Conservation (phyloP, 2,888 invertebrate genomes). For the Polydrusus tereticollis region DNA sequence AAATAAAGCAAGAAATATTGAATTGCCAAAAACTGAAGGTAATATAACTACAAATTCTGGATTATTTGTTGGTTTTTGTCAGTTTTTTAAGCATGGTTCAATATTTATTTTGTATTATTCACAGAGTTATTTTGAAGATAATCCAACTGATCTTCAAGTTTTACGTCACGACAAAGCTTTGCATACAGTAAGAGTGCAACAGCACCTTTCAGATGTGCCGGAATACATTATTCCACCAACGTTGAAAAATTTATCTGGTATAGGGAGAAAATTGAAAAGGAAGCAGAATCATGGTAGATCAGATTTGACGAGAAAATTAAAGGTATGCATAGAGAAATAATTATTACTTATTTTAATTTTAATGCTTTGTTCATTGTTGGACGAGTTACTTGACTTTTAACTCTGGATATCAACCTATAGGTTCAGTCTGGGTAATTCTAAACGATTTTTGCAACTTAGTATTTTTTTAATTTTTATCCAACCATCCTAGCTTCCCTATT, state of each 20-base stretch:
- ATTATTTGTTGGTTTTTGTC: too few relatives aligned
- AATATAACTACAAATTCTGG: constrained; percentile 29
- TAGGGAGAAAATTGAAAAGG: constrained; percentile 60
- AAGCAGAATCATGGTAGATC: constrained; percentile 57
- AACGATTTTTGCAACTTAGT: too few relatives aligned
- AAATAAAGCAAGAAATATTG: constrained; percentile 94
- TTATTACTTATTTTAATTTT: too few relatives aligned
- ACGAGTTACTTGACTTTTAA: too few relatives aligned
- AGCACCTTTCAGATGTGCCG: constrained; percentile 91
- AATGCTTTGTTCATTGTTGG: too few relatives aligned
- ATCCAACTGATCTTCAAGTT: constrained; percentile 88
- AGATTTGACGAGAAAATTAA: constrained; percentile 55
- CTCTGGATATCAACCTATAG: too few relatives aligned
- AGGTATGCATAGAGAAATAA: constrained; percentile 43
- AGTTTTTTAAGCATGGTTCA: background rate
- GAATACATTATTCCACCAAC: constrained; percentile 90
- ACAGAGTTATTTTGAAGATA: constrained; percentile 91
- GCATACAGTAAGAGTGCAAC: constrained; percentile 86
- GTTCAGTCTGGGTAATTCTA: too few relatives aligned
- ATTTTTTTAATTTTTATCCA: too few relatives aligned
- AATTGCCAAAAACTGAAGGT: constrained; percentile 92
- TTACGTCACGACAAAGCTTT: constrained; percentile 88
- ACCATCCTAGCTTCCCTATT: too few relatives aligned
- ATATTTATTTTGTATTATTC: constrained; percentile 52
- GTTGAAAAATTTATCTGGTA: constrained; percentile 75